These are phyloP conservation scores for Amphipoea oculea DNA, from an alignment of 2,888 invertebrate species.

Conservation along the genomic window DNA sequence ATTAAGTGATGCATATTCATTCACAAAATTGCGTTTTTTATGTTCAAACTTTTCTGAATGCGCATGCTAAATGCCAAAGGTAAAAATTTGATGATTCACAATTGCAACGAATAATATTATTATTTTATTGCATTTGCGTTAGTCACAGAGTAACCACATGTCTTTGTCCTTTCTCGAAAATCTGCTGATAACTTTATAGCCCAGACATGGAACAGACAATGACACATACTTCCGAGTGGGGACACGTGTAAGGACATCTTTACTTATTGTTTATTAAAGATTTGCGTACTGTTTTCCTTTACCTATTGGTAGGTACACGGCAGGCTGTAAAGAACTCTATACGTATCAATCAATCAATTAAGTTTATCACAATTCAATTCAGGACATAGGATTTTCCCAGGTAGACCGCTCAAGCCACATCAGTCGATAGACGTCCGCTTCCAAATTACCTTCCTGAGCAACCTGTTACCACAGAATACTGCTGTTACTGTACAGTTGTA, in stretches of 20 bases:
- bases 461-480: too few relatives aligned
- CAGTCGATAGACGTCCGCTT: background rate
- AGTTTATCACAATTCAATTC: conserved; percentile 7
- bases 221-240: conserved; percentile 74
- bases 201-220: conserved; percentile 79
- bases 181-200: conserved; percentile 77
- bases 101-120: conserved; percentile 68
- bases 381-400: background rate
- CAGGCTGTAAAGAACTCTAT: conserved; percentile 8
- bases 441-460: background rate
- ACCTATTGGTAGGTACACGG: conserved; percentile 13
- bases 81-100: conserved; percentile 74
- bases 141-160: conserved; percentile 81
- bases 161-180: conserved; percentile 84
- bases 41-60: background rate
- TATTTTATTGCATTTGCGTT: conserved; percentile 75
- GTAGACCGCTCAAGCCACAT: background rate
- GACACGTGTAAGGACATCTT: conserved; percentile 67
- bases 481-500: background rate
- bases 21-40: conserved; percentile 1
- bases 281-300: conserved; percentile 50
- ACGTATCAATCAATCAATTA: conserved; percentile 21
- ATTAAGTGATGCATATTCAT: background rate
- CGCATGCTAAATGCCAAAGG: conserved; percentile 30
- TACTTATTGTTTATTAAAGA: conserved; percentile 62